These are phyloP conservation scores for Loxodonta africana DNA, from an alignment of 2,113 vertebrate species.

Conservation along the genomic window DNA sequence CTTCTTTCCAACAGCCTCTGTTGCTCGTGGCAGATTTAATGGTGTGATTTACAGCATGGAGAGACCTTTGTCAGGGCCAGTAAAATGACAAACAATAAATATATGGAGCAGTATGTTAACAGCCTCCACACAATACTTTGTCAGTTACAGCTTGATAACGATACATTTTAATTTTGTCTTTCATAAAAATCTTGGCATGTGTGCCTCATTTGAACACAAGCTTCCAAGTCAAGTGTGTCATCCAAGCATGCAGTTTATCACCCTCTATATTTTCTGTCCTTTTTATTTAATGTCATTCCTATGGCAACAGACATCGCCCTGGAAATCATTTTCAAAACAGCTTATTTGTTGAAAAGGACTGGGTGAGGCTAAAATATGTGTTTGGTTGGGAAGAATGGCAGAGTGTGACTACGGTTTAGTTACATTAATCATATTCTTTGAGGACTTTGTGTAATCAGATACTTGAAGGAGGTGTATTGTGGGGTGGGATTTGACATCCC, in stretches of 20 bases:
- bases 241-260: conserved; percentile 92
- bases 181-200: conserved; percentile 92
- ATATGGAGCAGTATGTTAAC: conserved; percentile 91
- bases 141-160: conserved; percentile 91
- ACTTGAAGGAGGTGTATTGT: conserved; percentile 83
- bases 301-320: conserved; percentile 94
- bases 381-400: conserved; percentile 89
- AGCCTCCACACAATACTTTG: conserved; percentile 91
- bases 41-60: conserved; percentile 92
- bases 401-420: conserved; percentile 88
- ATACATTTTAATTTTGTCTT: conserved; percentile 96
- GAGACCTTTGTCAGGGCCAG: conserved; percentile 90
- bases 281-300: conserved; percentile 95
- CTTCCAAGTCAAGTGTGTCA: conserved; percentile 93
- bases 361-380: conserved; percentile 91
- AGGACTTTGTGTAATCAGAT: conserved; percentile 86
- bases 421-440: conserved; percentile 93
- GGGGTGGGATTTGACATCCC: conserved; percentile 55
- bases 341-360: conserved; percentile 91
- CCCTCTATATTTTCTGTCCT: conserved; percentile 94
- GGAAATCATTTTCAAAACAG: conserved; percentile 93
- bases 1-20: conserved; percentile 86
- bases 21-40: conserved; percentile 93
- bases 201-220: conserved; percentile 90
- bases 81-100: conserved; percentile 97